Conservation (phyloP, 2,888 invertebrate species). For the Chydorus sphaericus region DNA sequence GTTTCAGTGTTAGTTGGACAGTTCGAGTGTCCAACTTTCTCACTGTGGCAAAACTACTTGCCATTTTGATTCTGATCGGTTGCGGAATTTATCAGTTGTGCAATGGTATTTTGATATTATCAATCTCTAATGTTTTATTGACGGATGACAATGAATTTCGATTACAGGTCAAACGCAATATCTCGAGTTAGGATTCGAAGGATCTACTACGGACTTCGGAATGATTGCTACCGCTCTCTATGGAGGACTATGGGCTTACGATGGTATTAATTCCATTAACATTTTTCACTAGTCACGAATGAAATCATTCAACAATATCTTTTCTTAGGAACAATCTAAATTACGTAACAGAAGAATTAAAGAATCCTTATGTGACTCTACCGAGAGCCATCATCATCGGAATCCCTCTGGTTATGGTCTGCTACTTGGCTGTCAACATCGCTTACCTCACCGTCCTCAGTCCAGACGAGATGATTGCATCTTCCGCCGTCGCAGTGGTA, state of each 20-base stretch:
- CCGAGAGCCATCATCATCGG: too few relatives aligned
- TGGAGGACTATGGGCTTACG: constrained; percentile 89
- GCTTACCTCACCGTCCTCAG: too few relatives aligned
- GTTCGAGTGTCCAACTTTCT: constrained; percentile 3
- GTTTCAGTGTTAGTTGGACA: constrained; percentile 5
- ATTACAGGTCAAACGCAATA: background rate
- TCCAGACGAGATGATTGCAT: too few relatives aligned
- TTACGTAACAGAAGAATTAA: constrained; percentile 97
- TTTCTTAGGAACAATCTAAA: constrained; percentile 70
- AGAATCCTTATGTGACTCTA: constrained; percentile 86
- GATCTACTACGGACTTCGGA: constrained; percentile 55
- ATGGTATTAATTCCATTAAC: constrained; percentile 56
- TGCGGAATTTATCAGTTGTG: constrained; percentile 2
- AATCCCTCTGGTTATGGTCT: too few relatives aligned
- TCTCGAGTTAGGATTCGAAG: constrained; percentile 42
- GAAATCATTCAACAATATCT: background rate
- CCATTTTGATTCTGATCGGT: constrained; percentile 7
- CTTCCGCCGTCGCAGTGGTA: too few relatives aligned
- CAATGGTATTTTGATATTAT: background rate
- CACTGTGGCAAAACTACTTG: constrained; percentile 9
- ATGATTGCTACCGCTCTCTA: constrained; percentile 87
- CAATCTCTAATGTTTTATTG: too few relatives aligned
- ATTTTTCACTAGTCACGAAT: background rate
- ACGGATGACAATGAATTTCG: too few relatives aligned
- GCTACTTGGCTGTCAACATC: too few relatives aligned